A percentile compares a stretch with the other conserved stretches of the same genome.
Evolutionary conservation across 2,888 invertebrate genomes (phyloP).

Genomic region (Rhagonycha lutea): DNA sequence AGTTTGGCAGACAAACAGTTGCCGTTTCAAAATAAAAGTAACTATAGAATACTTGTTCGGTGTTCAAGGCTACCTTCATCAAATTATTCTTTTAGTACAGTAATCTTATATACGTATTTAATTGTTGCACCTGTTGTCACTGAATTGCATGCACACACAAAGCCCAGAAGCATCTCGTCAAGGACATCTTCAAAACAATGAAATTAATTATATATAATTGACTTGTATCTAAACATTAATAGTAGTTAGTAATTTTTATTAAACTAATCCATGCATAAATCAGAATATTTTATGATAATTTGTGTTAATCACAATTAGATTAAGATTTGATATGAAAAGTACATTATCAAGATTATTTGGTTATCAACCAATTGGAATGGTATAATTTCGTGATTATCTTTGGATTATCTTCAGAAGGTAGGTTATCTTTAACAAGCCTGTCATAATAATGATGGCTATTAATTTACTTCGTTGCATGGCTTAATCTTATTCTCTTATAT

Average conservation of each 20-base stretch:
- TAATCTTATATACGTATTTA: conserved; percentile 2
- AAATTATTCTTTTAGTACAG: conserved; percentile 9
- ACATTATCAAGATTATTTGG: too few species aligned
- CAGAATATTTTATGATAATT: background rate
- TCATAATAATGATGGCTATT: too few species aligned
- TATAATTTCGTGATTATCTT: too few species aligned
- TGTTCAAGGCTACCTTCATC: conserved; percentile 6
- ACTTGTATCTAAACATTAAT: too few species aligned
- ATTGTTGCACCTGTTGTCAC: conserved; percentile 13
- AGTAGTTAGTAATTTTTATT: background rate
- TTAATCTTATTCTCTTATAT: too few species aligned
- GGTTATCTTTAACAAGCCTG: too few species aligned
- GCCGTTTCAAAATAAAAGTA: background rate
- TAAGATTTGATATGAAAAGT: too few species aligned
- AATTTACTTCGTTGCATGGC: too few species aligned
- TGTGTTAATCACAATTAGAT: background rate
- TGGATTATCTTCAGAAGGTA: too few species aligned
- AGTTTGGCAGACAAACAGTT: conserved; percentile 8
- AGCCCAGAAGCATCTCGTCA: conserved; percentile 7
- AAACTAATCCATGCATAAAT: background rate
- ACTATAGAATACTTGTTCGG: background rate
- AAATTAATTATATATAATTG: background rate
- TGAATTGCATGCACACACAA: conserved; percentile 8
- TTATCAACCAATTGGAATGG: too few species aligned
- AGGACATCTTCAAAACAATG: conserved; percentile 2